Evolutionary conservation across 2,888 invertebrate species (phyloP).

Genomic region (Lasioglossum morio): DNA sequence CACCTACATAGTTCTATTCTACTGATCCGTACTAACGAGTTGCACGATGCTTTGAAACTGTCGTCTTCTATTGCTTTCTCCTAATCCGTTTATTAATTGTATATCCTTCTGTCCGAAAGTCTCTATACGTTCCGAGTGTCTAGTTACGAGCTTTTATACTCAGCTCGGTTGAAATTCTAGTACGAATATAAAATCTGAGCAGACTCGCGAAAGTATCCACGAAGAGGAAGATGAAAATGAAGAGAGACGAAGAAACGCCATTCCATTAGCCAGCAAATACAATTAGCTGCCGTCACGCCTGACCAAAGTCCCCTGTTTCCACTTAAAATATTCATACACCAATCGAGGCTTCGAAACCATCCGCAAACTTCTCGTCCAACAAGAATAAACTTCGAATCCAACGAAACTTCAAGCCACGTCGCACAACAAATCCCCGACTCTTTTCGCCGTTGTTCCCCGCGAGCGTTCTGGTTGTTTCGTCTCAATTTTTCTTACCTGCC

Average conservation of each 20-base stretch:
- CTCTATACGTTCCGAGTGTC: not conserved
- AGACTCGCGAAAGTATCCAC: not conserved
- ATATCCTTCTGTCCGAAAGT: not conserved
- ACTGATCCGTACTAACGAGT: not conserved
- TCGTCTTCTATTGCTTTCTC: not conserved
- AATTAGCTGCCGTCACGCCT: not conserved
- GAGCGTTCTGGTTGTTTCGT: not conserved
- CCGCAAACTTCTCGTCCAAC: not conserved
- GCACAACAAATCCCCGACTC: conserved; percentile 2
- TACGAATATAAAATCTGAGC: too few species aligned
- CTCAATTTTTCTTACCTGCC: not conserved
- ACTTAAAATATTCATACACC: not conserved
- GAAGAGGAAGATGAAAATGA: not conserved
- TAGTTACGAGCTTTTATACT: not conserved
- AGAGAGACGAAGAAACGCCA: not conserved
- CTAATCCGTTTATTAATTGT: not conserved
- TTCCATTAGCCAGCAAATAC: not conserved
- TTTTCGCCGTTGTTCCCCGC: not conserved
- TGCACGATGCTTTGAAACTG: not conserved
- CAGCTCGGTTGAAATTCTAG: too few species aligned
- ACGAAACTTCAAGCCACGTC: not conserved
- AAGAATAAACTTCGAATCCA: not conserved
- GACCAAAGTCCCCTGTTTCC: not conserved
- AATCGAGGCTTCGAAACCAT: not conserved
- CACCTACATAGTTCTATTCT: not conserved